Evolutionary conservation across 2,113 vertebrate species (phyloP).

Genomic region (Trogon melanurus): DNA sequence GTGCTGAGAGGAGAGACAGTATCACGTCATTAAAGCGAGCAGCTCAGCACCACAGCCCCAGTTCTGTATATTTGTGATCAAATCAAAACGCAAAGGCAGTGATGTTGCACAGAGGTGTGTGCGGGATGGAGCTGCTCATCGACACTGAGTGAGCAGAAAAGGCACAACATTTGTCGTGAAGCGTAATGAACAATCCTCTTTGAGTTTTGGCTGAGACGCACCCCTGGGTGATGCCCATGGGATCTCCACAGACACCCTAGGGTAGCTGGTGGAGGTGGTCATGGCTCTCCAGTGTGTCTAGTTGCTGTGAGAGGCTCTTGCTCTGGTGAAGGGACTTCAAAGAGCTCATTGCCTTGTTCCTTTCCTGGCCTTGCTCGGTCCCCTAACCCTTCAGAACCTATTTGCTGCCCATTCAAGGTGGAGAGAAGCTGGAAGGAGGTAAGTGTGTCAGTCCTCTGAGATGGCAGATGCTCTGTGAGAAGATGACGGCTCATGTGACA

Average conservation of each 20-base stretch:
- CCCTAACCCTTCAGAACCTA: background rate
- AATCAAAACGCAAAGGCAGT: background rate
- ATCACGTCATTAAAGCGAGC: background rate
- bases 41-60: background rate
- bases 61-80: background rate
- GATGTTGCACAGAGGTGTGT: background rate
- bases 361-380: background rate
- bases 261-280: background rate
- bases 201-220: background rate
- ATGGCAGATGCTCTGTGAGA: background rate
- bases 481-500: background rate
- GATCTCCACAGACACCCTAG: accelerated
- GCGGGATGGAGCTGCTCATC: background rate
- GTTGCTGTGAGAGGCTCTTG: background rate
- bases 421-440: background rate
- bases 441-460: background rate
- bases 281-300: background rate
- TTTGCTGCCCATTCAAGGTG: background rate
- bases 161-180: background rate
- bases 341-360: background rate
- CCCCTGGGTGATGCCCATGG: accelerated
- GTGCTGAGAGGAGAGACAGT: background rate
- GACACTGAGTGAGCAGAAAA: background rate
- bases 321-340: background rate
- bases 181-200: background rate